A percentile compares a stretch with the other conserved stretches of the same genome.
These are phyloP conservation scores for Misgurnus anguillicaudatus DNA, from an alignment of 2,113 vertebrate genomes.

Conservation along the genomic window DNA sequence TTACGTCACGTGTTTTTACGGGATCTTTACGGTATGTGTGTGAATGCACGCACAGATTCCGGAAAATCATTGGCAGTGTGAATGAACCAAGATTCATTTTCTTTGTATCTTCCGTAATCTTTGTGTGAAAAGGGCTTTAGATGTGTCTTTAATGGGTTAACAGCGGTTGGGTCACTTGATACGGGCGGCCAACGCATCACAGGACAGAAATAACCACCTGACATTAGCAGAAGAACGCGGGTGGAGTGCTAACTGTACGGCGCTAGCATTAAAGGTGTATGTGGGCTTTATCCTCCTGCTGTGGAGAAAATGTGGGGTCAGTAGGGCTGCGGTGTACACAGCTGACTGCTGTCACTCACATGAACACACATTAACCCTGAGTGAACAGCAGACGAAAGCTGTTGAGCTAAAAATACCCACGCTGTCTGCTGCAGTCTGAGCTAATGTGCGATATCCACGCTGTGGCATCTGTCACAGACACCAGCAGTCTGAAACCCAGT, in stretches of 20 bases:
- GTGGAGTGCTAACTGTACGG: not conserved
- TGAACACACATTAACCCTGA: not conserved
- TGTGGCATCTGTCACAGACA: slow-evolving; percentile 26
- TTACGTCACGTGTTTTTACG: too few relatives aligned
- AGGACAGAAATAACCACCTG: slow-evolving; percentile 42
- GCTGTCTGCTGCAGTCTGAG: not conserved
- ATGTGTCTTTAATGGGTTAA: not conserved
- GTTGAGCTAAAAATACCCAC: slow-evolving; percentile 13
- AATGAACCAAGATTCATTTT: too few relatives aligned
- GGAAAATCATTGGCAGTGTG: too few relatives aligned
- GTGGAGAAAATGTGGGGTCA: slow-evolving; percentile 8
- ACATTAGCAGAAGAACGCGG: not conserved
- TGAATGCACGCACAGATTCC: too few relatives aligned
- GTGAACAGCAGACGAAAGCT: not conserved
- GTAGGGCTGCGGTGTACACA: not conserved
- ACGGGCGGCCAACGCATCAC: not conserved
- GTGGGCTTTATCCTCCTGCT: not conserved
- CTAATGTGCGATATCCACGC: not conserved
- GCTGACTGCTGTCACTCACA: not conserved
- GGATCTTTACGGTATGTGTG: too few relatives aligned
- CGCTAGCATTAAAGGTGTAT: not conserved
- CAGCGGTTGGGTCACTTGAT: slow-evolving; percentile 11
- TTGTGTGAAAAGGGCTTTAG: too few relatives aligned
- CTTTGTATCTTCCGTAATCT: too few relatives aligned
- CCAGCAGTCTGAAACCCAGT: not conserved